Evolutionary conservation across 1,140 invertebrate genomes (phyloP).

Genomic region (Drosophila parabipectinata): DNA sequence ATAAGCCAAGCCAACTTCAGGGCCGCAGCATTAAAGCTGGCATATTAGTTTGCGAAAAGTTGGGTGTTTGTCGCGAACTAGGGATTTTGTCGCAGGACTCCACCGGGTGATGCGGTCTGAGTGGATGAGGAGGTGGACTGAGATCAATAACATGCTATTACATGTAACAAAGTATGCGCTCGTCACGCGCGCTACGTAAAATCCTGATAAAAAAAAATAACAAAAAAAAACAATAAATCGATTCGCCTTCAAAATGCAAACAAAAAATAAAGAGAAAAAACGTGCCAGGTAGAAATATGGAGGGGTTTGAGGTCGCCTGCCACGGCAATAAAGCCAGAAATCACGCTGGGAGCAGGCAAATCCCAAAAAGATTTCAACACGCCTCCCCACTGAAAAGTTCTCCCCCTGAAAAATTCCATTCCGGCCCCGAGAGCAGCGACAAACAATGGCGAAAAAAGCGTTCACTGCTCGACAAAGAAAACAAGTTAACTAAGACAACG

Average conservation of each 20-base stretch:
- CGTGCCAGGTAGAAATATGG: constrained; percentile 17
- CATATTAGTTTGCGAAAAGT: constrained; percentile 7
- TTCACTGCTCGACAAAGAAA: constrained; percentile 33
- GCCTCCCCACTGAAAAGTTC: constrained; percentile 21
- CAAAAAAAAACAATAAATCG: constrained; percentile 64
- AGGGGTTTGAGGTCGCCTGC: constrained; percentile 23
- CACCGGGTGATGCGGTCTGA: neutral
- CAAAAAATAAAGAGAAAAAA: constrained; percentile 9
- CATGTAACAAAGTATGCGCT: constrained; percentile 43
- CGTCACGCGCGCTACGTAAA: constrained; percentile 44
- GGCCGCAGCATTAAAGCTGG: neutral
- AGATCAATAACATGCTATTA: constrained; percentile 44
- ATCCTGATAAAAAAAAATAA: constrained; percentile 8
- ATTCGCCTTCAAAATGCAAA: constrained; percentile 44
- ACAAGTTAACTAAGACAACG: constrained; percentile 56
- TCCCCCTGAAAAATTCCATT: constrained; percentile 51
- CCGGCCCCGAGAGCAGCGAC: constrained; percentile 26
- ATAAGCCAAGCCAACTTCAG: neutral
- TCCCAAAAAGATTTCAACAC: constrained; percentile 55
- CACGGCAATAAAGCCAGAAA: constrained; percentile 57
- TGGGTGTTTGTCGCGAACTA: constrained; percentile 4
- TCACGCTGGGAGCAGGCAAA: constrained; percentile 71
- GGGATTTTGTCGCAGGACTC: constrained; percentile 10
- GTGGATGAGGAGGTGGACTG: neutral
- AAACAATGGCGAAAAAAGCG: constrained; percentile 38